Evolutionary conservation across 2,797 vertebrate genomes (phyloP).

Genomic region (Aldrovandia affinis): DNA sequence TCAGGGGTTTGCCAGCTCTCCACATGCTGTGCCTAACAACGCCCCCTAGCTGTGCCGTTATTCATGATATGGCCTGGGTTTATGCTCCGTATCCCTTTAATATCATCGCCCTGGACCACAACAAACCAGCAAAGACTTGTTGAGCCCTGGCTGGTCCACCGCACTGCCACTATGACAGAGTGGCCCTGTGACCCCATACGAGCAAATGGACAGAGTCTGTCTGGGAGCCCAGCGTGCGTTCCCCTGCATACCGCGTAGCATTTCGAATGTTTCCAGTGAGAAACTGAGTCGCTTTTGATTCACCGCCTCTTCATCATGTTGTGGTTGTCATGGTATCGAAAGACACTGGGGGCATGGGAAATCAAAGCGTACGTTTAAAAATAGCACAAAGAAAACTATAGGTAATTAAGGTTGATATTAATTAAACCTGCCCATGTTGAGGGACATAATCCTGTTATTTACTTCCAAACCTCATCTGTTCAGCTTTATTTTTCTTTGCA

Average conservation of each 20-base stretch:
- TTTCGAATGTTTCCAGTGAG: neutral
- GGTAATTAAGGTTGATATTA: neutral
- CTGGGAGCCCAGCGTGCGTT: neutral
- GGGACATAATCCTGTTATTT: neutral
- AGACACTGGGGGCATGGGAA: neutral
- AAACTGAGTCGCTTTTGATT: neutral
- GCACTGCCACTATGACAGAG: neutral
- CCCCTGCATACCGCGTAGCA: neutral
- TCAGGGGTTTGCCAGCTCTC: no score
- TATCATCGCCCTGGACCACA: conserved; percentile 8
- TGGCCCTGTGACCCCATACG: neutral
- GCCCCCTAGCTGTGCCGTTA: no score
- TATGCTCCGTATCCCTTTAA: neutral
- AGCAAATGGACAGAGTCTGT: neutral
- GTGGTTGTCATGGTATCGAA: neutral
- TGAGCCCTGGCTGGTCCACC: conserved; percentile 27
- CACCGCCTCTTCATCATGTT: neutral
- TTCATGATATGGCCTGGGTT: no score
- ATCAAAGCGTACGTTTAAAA: neutral
- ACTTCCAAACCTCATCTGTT: neutral
- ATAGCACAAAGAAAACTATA: neutral
- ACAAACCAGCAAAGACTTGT: conserved; percentile 32
- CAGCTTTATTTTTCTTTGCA: neutral
- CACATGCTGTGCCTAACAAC: no score
- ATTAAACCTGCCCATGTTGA: neutral